phyloP scores from a whole-genome alignment of 2,113 vertebrate species.

The Tetrao urogallus region DNA sequence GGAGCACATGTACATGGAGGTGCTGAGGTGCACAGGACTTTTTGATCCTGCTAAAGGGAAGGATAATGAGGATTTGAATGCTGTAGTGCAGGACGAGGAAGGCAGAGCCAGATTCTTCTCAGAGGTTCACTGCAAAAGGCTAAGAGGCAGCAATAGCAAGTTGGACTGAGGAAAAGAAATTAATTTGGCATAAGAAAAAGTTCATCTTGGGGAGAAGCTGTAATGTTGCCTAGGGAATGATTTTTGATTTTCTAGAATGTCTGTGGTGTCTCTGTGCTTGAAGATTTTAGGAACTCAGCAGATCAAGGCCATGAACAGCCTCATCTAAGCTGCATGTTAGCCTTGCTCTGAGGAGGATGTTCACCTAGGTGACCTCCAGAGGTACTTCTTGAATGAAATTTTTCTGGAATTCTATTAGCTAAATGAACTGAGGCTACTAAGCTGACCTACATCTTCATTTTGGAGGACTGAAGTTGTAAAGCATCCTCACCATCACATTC shows the following conservation, averaged over 20 bases:
- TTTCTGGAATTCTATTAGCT: not conserved
- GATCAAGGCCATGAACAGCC: not conserved
- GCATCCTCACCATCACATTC: not conserved
- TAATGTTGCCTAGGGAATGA: not conserved
- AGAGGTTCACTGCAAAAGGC: not conserved
- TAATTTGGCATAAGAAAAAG: not conserved
- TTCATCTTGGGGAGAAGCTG: not conserved
- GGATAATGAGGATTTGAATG: not conserved
- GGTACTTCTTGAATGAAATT: not conserved
- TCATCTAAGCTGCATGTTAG: not conserved
- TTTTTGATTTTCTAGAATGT: not conserved
- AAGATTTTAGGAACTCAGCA: not conserved
- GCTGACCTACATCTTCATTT: not conserved
- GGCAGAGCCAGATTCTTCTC: not conserved
- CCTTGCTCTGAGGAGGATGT: not conserved
- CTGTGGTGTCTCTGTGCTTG: not conserved
- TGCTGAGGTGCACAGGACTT: not conserved
- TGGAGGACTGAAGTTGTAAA: not conserved
- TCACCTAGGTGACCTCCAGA: not conserved
- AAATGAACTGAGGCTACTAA: not conserved
- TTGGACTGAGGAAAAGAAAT: not conserved
- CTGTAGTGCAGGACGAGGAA: not conserved
- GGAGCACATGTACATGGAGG: not conserved
- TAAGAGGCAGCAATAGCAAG: not conserved
- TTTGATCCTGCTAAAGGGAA: not conserved